These are phyloP conservation scores for Apomyelois bistriatella DNA, from an alignment of 2,888 invertebrate species.

Conservation along the genomic window DNA sequence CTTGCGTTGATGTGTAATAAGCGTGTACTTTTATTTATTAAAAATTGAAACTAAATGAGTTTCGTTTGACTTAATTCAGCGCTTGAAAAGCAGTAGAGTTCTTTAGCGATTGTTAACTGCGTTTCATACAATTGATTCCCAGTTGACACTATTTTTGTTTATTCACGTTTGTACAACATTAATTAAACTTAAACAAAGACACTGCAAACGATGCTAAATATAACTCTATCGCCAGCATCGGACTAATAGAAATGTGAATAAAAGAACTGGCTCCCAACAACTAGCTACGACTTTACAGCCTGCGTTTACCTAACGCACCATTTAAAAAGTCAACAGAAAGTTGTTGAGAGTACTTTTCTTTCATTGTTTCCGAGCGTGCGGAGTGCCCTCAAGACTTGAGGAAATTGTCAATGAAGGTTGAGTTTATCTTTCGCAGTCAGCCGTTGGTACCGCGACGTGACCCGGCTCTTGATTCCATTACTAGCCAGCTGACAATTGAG, in stretches of 20 bases:
- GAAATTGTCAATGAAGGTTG: slow-evolving; percentile 77
- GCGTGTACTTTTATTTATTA: no score
- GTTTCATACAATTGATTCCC: no score
- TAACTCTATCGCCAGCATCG: not conserved
- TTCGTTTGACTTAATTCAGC: no score
- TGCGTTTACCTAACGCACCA: slow-evolving; percentile 49
- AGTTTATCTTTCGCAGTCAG: slow-evolving; percentile 73
- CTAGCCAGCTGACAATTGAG: slow-evolving; percentile 52
- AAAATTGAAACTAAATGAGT: no score
- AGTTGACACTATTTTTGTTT: no score
- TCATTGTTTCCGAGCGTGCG: slow-evolving; percentile 64
- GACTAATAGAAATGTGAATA: not conserved
- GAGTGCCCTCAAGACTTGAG: slow-evolving; percentile 63
- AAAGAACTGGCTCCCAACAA: slow-evolving; percentile 15
- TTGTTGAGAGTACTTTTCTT: slow-evolving; percentile 66
- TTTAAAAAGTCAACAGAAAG: slow-evolving; percentile 67
- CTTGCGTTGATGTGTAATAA: no score
- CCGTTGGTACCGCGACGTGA: slow-evolving; percentile 70
- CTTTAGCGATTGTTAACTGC: no score
- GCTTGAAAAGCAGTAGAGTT: no score
- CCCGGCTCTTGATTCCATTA: slow-evolving; percentile 68
- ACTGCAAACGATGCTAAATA: not conserved
- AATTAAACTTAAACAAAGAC: not conserved
- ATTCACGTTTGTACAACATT: no score
- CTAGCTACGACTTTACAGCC: slow-evolving; percentile 32